Evolutionary conservation across 2,113 vertebrate species (phyloP), one percentile per base, ranked within the genome.

Genomic region (Chroicocephalus ridibundus): DNA sequence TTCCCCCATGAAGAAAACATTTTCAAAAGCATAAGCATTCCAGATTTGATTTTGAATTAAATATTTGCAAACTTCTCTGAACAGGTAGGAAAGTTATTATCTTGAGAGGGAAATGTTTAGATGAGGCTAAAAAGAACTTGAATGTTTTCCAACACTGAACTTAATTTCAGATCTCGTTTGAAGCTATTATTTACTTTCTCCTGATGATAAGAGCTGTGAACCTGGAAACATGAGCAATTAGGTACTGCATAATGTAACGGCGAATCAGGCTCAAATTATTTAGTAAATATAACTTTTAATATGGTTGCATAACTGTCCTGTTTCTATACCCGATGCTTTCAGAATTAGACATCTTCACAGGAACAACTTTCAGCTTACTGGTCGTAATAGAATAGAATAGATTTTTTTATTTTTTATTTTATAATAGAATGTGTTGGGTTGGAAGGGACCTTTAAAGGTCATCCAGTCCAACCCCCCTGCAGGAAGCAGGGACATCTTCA

Each of bases 41-140:
- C 75, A 88, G 54, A 71, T 88, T 88, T 90, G 19, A 86, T 92
- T 90, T 86, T 74, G 26, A 82, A 74, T 92, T 83, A 81, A 94
- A 60, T 90, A 92, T 93, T 95, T 96, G 47, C 64, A 86, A 95
- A 93, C 57, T 89, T 76, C 55, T 62, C 20, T 82, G n/a, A 89
- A 71, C 10, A 81, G 60, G n/a, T 27, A 83, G 79, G 49, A 89
- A 92, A 93, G 42, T 86, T 93, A 74, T 88, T 95, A 95, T 88
- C 82, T 88, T 82, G n/a, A 95, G 88, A 94, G 80, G 44, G n/a
- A 92, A 93, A 83, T 74, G 19, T 90, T 97, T 93, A 88, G 62
- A 92, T 64, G 80, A 92, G 64, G 14, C 57, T 83, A 71, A 86
- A 88, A 94, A 87, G 75, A 86, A 17, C 25, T 66, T 94, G 86